A percentile compares a stretch with the other conserved stretches of the same genome.
phyloP scores from a whole-genome alignment of 2,113 vertebrate genomes.

The Passer montanus region DNA sequence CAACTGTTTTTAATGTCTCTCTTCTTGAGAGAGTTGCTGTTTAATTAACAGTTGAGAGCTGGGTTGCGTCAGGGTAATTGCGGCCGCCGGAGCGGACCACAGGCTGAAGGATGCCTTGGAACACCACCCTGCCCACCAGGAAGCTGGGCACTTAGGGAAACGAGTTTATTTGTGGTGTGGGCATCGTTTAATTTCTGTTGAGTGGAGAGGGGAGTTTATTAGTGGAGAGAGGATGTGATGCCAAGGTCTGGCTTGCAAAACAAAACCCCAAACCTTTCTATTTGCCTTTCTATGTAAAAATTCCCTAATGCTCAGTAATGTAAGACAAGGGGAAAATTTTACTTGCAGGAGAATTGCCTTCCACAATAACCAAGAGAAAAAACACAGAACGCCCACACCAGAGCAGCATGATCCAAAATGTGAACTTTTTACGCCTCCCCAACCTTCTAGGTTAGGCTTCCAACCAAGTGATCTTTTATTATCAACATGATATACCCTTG shows the following conservation, averaged over 20 bases:
- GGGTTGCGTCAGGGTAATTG: background rate
- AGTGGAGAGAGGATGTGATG: background rate
- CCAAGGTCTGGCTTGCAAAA: constrained; percentile 24
- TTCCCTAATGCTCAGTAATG: constrained; percentile 33
- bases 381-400: constrained; percentile 27
- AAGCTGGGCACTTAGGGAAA: constrained; percentile 15
- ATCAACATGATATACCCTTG: constrained; percentile 46
- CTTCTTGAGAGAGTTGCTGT: background rate
- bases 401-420: constrained; percentile 49
- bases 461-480: constrained; percentile 54
- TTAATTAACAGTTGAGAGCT: constrained; percentile 45
- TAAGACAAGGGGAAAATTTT: constrained; percentile 57
- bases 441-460: constrained; percentile 42
- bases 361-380: constrained; percentile 43
- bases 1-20: background rate
- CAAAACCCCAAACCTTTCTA: constrained; percentile 30
- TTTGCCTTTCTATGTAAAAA: constrained; percentile 32
- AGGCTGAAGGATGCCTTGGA: constrained; percentile 19
- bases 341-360: constrained; percentile 55
- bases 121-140: constrained; percentile 33
- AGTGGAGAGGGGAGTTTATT: constrained; percentile 16
- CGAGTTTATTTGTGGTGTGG: constrained; percentile 39
- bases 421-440: constrained; percentile 57
- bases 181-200: background rate
- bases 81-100: background rate